A percentile compares a stretch with the other conserved stretches of the same genome.
Evolutionary conservation across 2,113 vertebrate species (phyloP).

Genomic region (Campylomormyrus tamandua): DNA sequence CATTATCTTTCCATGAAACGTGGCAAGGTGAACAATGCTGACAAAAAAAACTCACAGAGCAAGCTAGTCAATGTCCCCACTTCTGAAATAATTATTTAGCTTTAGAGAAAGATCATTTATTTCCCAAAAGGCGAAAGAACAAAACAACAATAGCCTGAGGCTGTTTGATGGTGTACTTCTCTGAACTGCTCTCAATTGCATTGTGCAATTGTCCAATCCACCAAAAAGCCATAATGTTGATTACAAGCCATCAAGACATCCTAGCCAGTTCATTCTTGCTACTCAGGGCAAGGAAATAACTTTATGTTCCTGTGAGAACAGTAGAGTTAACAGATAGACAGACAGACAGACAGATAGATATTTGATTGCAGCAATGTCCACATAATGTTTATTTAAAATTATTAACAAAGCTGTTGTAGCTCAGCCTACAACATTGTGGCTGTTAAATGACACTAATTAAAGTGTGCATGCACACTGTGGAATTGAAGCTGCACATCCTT

Average conservation of each 20-base stretch:
- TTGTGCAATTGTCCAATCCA: neutral
- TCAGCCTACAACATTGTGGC: neutral
- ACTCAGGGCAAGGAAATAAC: neutral
- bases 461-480: neutral
- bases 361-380: neutral
- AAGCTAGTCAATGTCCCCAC: slow-evolving; percentile 3
- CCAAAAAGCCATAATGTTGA: slow-evolving; percentile 10
- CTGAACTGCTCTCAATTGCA: slow-evolving; percentile 2
- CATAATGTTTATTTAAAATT: neutral
- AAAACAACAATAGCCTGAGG: slow-evolving; percentile 12
- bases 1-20: slow-evolving; percentile 9
- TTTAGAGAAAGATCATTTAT: slow-evolving; percentile 8
- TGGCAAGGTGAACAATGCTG: slow-evolving; percentile 2
- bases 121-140: slow-evolving; percentile 10
- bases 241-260: neutral
- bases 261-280: neutral
- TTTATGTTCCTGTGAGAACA: neutral
- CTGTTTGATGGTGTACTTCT: slow-evolving; percentile 2
- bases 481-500: neutral
- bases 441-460: neutral
- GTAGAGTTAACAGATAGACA: neutral
- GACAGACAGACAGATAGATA: neutral
- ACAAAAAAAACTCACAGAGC: neutral
- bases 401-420: neutral
- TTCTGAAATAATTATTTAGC: slow-evolving; percentile 19